Evolutionary conservation across 2,888 invertebrate genomes (phyloP).

Genomic region (Calephelis perditalis): DNA sequence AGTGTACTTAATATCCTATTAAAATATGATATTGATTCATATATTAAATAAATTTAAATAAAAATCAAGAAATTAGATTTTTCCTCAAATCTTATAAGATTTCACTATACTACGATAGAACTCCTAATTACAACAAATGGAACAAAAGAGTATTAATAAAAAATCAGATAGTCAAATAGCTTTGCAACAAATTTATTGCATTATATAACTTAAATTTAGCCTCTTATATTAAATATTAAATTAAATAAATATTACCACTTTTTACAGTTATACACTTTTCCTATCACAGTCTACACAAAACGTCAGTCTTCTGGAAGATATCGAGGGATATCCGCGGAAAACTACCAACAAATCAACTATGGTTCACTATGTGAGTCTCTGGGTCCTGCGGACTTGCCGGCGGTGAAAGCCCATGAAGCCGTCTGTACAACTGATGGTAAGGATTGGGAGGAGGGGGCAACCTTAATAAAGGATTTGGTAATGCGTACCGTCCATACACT

Average conservation of each 20-base stretch:
- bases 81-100: too few species aligned
- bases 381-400: slow-evolving; percentile 50
- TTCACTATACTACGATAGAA: too few species aligned
- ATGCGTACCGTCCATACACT: slow-evolving; percentile 81
- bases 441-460: slow-evolving; percentile 64
- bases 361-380: slow-evolving; percentile 70
- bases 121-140: too few species aligned
- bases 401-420: slow-evolving; percentile 64
- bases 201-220: slow-evolving; percentile 61
- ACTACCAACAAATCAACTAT: slow-evolving; percentile 64
- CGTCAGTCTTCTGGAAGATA: slow-evolving; percentile 27
- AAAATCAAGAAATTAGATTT: too few species aligned
- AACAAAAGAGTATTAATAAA: slow-evolving; percentile 23
- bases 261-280: slow-evolving; percentile 55
- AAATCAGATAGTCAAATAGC: slow-evolving; percentile 31
- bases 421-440: slow-evolving; percentile 62
- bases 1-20: too few species aligned
- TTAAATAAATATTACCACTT: slow-evolving; percentile 64
- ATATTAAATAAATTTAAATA: too few species aligned
- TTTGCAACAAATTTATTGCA: slow-evolving; percentile 50
- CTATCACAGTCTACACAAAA: slow-evolving; percentile 58
- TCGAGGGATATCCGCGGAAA: slow-evolving; percentile 28
- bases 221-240: slow-evolving; percentile 64
- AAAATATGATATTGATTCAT: too few species aligned
- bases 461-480: slow-evolving; percentile 69